Evolutionary conservation across 2,113 vertebrate species (phyloP), one percentile per base, ranked within the genome.

Genomic region (Heterotis niloticus): DNA sequence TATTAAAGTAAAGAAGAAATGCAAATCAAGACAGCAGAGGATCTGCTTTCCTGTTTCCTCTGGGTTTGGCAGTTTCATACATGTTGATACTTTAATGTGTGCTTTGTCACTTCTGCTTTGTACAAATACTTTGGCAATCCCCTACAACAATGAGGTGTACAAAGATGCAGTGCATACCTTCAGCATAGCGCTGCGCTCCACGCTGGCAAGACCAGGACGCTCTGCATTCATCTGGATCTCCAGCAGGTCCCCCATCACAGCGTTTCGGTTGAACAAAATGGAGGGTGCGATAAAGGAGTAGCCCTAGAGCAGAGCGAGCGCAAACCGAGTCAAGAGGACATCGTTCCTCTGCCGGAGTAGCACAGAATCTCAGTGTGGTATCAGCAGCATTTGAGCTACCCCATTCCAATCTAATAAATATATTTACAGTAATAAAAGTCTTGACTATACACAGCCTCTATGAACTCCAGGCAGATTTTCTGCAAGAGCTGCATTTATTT

Each of bases 231-330:
- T 85, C 16, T 93, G 89, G 0, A 85, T 89, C 10, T 91, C 91
- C 20, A 95, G 88, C 70, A 93, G 91, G 59, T 95, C 95, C 0
- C 91, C 93, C 90, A 95, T 97, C 78, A 96, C 93, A 0, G 93
- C 95, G 11, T 96, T 97, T 67, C 91, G 93, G 84, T 95, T 94
- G 81, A 97, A 97, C 59, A 97, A 89, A 82, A 97, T 94, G 75
- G 96, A 97, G 0, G 96, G 96, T 0, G 96, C 96, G 23, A 97
- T 90, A 13, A 96, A 97, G 23, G 96, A 97, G 84, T 97, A 97
- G 20, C 96, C 96, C 96, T 97, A 80, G 56, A 78, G 10, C 76
- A 12, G 81, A 5, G 76, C 73, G 11, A 60, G 3, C 20, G 66
- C 17, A 17, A 7, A 2, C 1, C 7, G 9, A 70, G 4, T 67